Evolutionary conservation across 2,888 invertebrate species (phyloP).

Genomic region (Patella depressa): DNA sequence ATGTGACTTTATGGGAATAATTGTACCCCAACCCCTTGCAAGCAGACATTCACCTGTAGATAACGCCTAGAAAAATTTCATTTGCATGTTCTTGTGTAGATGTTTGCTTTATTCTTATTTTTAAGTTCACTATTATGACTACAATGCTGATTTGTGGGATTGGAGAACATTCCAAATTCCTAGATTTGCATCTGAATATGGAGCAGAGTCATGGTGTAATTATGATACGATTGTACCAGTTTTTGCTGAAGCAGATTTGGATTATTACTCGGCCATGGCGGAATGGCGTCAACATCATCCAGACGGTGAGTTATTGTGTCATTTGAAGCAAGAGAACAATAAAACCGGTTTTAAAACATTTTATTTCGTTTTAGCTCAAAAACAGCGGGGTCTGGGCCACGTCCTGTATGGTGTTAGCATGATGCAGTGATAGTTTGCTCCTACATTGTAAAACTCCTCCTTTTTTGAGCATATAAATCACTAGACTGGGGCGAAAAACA

Average conservation of each 20-base stretch:
- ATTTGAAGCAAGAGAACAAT: background rate
- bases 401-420: too few species aligned
- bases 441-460: too few species aligned
- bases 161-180: slow-evolving; percentile 82
- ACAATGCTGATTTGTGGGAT: slow-evolving; percentile 85
- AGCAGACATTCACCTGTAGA: too few species aligned
- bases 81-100: too few species aligned
- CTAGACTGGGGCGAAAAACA: too few species aligned
- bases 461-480: too few species aligned
- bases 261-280: slow-evolving; percentile 76
- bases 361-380: background rate
- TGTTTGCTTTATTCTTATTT: background rate
- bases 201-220: slow-evolving; percentile 90
- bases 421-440: too few species aligned
- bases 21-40: too few species aligned
- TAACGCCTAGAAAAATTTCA: too few species aligned
- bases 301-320: slow-evolving; percentile 75
- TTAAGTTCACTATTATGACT: slow-evolving; percentile 86
- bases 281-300: slow-evolving; percentile 89
- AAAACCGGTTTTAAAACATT: background rate
- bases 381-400: background rate
- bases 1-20: too few species aligned
- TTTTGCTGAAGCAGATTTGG: slow-evolving; percentile 64
- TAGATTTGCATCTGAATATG: slow-evolving; percentile 95
- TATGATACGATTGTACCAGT: slow-evolving; percentile 77